Conservation (phyloP, 2,113 vertebrate species). For the Capricornis sumatraensis region DNA sequence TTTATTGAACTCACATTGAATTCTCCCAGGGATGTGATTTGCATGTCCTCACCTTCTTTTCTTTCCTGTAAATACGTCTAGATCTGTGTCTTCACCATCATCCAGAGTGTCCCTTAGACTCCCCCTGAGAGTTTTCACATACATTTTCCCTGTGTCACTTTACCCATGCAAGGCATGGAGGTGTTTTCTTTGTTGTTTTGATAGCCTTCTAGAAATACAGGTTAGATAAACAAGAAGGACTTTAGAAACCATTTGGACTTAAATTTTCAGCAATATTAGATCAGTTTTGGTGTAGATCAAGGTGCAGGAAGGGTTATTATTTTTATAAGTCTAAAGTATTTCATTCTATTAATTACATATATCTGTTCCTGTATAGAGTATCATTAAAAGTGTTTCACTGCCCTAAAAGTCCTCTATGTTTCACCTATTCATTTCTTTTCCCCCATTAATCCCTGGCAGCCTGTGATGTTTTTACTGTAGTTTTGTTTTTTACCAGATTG, state of each 20-base stretch:
- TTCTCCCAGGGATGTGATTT: background rate
- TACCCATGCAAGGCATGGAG: accelerated
- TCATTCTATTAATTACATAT: background rate
- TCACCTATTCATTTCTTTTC: background rate
- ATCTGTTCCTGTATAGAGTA: background rate
- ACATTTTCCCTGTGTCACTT: background rate
- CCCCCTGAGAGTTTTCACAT: background rate
- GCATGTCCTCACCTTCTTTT: background rate
- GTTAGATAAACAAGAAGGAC: background rate
- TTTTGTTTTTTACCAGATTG: background rate
- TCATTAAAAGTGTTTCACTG: background rate
- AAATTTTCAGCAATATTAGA: background rate
- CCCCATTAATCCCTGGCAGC: background rate
- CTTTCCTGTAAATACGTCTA: background rate
- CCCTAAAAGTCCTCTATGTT: background rate
- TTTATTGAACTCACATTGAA: background rate
- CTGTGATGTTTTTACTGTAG: background rate
- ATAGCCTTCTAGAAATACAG: background rate
- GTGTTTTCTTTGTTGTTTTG: background rate
- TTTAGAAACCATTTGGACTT: background rate
- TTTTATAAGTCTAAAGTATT: background rate
- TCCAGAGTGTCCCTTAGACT: background rate
- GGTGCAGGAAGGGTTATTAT: background rate
- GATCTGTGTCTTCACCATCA: background rate
- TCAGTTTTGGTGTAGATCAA: background rate